Conservation (phyloP, 1,140 invertebrate species). For the Platyscapa corneri region DNA sequence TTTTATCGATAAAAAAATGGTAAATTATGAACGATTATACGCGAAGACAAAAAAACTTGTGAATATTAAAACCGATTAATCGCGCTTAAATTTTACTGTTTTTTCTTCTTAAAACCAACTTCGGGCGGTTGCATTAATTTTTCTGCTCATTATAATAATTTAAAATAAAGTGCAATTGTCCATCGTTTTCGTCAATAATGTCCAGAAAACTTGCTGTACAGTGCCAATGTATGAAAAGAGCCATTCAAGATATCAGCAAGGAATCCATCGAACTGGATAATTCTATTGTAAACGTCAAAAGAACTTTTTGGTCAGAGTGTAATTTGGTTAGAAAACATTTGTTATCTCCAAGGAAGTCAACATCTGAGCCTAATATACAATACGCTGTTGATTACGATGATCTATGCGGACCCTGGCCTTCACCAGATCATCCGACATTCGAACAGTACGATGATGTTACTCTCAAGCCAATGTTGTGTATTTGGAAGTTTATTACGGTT, state of each 20-base stretch:
- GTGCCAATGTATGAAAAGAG: conserved; percentile 49
- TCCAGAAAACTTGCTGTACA: conserved; percentile 25
- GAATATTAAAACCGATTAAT: conserved; percentile 62
- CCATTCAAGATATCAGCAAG: conserved; percentile 37
- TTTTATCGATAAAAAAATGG: conserved; percentile 68
- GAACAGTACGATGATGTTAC: conserved; percentile 38
- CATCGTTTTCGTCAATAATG: conserved; percentile 42
- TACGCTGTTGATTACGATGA: conserved; percentile 60
- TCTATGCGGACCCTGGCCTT: conserved; percentile 60
- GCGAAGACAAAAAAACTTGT: conserved; percentile 62
- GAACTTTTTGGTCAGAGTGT: conserved; percentile 55
- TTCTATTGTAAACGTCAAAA: conserved; percentile 11
- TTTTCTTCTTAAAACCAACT: conserved; percentile 46
- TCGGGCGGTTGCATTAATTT: conserved; percentile 18
- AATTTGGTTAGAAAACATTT: conserved; percentile 36
- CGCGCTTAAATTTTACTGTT: conserved; percentile 34
- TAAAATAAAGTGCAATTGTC: conserved; percentile 49
- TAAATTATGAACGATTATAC: conserved; percentile 70
- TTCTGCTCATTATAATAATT: conserved; percentile 38
- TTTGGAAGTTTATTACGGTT: conserved; percentile 59
- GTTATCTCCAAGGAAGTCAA: conserved; percentile 19
- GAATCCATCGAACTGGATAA: conserved; percentile 19
- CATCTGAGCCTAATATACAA: conserved; percentile 56
- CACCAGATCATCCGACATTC: conserved; percentile 54
- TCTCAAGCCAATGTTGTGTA: conserved; percentile 55